Evolutionary conservation across 2,888 invertebrate species (phyloP), one percentile per base, ranked within the genome.

Genomic region (Drosophila mercatorum): DNA sequence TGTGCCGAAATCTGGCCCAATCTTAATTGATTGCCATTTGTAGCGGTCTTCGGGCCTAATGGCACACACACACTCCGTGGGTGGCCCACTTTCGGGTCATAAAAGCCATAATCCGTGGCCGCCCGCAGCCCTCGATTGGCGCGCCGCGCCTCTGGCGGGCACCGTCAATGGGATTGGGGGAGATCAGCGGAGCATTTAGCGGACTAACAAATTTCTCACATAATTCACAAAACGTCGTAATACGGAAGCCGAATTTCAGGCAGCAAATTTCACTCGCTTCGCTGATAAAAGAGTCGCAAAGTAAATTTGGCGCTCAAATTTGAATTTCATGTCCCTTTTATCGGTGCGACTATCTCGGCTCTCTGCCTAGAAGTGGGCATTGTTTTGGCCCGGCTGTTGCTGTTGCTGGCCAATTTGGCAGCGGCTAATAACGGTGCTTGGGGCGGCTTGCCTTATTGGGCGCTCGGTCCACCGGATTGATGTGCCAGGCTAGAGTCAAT

Each of bases 261-360:
- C 57, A 64, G 81, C 66, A 83, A 86, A 88, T 88, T 80, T 86
- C 88, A 67, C 80, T 71, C 62, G 47, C 82, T 73, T 71, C 60
- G 47, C 82, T 73, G 84, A 84, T 84, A 55, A 55, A 51, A 86
- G 86, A 86, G 75, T 85, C 58, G 61, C 52, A 52, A 59, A 73
- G 70, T 78, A 80, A 81, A 81, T 81, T 86, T 71, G 71, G 76
- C 73, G 63, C 67, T 78, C 71, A 90, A 90, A 90, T 90, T 90
- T 90, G 83, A 90, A 89, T 90, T 90, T 90, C 90, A 86, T 90
- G 90, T 90, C 90, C 90, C 90, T 90, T 90, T 90, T 90, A 90
- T 90, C 90, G 84, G 80, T 84, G 87, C 77, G 85, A 88, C 84
- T 86, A 86, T 86, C 85, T 81, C 31, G 61, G 34, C 59, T 67